Percentiles rank a stretch among this genome's conserved stretches.
phyloP scores from a whole-genome alignment of 2,888 invertebrate species.

The Melanchra persicariae region DNA sequence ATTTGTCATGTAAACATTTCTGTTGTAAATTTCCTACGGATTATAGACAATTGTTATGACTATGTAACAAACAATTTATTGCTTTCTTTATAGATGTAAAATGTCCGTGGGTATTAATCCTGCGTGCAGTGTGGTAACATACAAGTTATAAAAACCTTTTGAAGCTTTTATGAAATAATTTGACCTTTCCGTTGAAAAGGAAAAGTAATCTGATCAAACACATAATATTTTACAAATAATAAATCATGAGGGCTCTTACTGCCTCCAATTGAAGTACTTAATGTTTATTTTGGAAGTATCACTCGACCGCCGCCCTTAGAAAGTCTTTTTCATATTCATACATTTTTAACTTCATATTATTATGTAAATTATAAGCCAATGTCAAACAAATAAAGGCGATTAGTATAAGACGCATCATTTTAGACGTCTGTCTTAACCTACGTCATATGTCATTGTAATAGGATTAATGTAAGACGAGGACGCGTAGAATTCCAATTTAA shows the following conservation, averaged over 20 bases:
- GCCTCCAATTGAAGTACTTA: constrained; percentile 3
- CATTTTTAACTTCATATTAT: constrained; percentile 51
- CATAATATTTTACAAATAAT: constrained; percentile 29
- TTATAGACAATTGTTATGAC: constrained; percentile 10
- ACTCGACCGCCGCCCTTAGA: constrained; percentile 25
- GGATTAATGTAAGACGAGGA: constrained; percentile 80
- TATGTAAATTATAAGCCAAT: constrained; percentile 60
- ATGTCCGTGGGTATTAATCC: background rate
- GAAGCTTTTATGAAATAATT: constrained; percentile 10
- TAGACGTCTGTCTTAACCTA: constrained; percentile 68
- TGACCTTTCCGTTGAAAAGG: constrained; percentile 13
- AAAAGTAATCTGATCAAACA: constrained; percentile 25
- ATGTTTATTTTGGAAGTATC: constrained; percentile 18
- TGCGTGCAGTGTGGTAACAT: background rate
- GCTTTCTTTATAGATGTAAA: background rate
- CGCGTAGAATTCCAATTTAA: constrained; percentile 72
- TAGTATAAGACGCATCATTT: constrained; percentile 69
- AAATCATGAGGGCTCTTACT: constrained; percentile 9
- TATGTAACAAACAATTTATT: background rate
- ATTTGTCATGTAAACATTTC: too few relatives aligned
- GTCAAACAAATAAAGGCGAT: constrained; percentile 70
- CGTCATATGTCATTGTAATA: constrained; percentile 80
- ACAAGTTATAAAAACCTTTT: background rate
- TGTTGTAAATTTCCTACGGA: constrained; percentile 8
- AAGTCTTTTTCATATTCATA: constrained; percentile 11